These are phyloP conservation scores for Limonius californicus DNA, from an alignment of 1,140 invertebrate species.

Conservation along the genomic window DNA sequence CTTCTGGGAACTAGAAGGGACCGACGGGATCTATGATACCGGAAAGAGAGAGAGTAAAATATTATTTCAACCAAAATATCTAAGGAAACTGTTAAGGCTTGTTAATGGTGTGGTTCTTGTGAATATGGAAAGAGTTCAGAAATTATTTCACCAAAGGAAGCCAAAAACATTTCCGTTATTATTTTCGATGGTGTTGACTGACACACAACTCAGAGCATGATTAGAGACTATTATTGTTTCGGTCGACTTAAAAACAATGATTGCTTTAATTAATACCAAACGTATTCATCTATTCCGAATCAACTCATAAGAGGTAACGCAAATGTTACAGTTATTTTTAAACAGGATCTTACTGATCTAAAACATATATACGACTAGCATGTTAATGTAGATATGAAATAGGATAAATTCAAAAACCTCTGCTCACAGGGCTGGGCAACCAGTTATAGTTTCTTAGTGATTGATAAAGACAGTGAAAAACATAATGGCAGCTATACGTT, in stretches of 20 bases:
- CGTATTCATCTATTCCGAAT: no score
- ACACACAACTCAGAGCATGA: conserved; percentile 14
- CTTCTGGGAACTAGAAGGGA: no score
- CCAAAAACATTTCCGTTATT: conserved; percentile 4
- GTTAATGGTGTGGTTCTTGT: not conserved
- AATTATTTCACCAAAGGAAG: conserved; percentile 7
- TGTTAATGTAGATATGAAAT: no score
- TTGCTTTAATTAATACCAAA: conserved; percentile 45
- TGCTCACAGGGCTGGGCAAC: not conserved
- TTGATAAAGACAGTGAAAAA: conserved; percentile 46
- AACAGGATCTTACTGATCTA: conserved; percentile 45
- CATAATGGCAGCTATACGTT: not conserved
- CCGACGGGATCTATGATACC: no score
- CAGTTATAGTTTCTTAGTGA: no score
- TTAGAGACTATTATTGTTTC: conserved; percentile 16
- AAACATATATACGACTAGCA: conserved; percentile 45
- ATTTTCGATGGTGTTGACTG: conserved; percentile 17
- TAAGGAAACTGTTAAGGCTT: not conserved
- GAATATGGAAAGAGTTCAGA: not conserved
- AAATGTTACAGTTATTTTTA: no score
- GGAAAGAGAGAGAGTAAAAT: not conserved
- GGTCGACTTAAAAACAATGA: conserved; percentile 43
- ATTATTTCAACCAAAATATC: not conserved
- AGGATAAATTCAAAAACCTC: no score
- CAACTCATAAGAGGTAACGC: no score